Conservation (phyloP, 2,888 invertebrate genomes). For the Dromius quadrimaculatus region DNA sequence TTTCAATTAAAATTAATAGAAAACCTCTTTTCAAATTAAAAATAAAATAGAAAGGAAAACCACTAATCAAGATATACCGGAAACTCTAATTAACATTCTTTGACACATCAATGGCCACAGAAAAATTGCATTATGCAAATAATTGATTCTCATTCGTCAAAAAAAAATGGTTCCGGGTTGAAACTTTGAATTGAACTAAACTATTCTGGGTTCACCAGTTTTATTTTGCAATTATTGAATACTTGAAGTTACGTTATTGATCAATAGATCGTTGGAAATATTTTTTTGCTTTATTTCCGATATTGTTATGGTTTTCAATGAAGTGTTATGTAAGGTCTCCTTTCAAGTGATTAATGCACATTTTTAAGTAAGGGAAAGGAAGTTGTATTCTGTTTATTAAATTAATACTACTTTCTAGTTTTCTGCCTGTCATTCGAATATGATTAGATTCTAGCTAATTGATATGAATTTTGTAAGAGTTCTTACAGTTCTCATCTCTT, state of each 20-base stretch:
- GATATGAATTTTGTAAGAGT: no score
- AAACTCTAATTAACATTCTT: constrained; percentile 25
- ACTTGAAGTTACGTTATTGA: constrained; percentile 17
- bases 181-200: neutral
- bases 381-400: neutral
- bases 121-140: constrained; percentile 23
- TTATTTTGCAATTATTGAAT: constrained; percentile 9
- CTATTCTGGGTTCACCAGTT: constrained; percentile 16
- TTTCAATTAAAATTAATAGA: no score
- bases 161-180: constrained; percentile 29
- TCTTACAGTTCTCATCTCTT: no score
- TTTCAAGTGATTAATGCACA: constrained; percentile 29
- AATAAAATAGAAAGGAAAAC: constrained; percentile 22
- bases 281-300: constrained; percentile 19
- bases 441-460: constrained; percentile 28
- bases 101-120: constrained; percentile 40
- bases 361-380: constrained; percentile 36
- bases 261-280: constrained; percentile 15
- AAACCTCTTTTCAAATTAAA: no score
- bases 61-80: constrained; percentile 13
- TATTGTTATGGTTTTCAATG: neutral
- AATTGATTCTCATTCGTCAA: constrained; percentile 3
- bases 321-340: constrained; percentile 25
- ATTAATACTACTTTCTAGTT: constrained; percentile 32
- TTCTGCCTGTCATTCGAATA: constrained; percentile 27